Evolutionary conservation across 2,113 vertebrate genomes (phyloP).

Genomic region (Chinchilla lanigera): DNA sequence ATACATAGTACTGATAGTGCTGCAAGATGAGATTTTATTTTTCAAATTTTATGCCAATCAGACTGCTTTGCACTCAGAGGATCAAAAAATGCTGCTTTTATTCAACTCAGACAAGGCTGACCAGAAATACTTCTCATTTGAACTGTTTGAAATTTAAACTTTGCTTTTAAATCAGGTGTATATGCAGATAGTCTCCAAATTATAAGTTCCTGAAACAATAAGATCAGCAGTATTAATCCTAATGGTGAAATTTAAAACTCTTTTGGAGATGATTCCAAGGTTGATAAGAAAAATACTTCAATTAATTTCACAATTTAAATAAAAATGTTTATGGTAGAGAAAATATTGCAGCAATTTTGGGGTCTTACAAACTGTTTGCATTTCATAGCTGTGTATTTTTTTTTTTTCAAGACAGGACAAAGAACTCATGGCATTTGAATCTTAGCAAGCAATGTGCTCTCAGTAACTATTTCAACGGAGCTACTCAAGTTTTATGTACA

Average conservation of each 20-base stretch:
- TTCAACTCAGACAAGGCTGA: not conserved
- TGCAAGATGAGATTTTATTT: conserved; percentile 57
- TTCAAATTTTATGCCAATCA: conserved; percentile 63
- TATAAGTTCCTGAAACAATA: not conserved
- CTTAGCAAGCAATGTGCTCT: not conserved
- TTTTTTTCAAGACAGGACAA: conserved; percentile 11
- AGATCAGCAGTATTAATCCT: not conserved
- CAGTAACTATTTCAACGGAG: not conserved
- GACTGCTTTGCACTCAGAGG: conserved; percentile 44
- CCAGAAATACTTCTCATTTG: not conserved
- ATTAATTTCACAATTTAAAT: conserved; percentile 23
- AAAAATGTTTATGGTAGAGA: not conserved
- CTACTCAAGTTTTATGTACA: not conserved
- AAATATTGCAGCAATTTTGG: not conserved
- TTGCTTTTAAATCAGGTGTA: not conserved
- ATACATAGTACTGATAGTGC: conserved; percentile 57
- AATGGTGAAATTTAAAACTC: not conserved
- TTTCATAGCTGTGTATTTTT: not conserved
- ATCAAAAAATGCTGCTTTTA: conserved; percentile 55
- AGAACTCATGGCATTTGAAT: not conserved
- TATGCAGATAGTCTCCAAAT: not conserved
- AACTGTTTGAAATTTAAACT: not conserved
- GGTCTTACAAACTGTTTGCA: not conserved
- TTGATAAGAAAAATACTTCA: not conserved
- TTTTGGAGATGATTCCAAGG: not conserved